Percentiles rank a stretch among this genome's conserved stretches.
Conservation (phyloP, 1,140 invertebrate species). For the Riptortus pedestris region DNA sequence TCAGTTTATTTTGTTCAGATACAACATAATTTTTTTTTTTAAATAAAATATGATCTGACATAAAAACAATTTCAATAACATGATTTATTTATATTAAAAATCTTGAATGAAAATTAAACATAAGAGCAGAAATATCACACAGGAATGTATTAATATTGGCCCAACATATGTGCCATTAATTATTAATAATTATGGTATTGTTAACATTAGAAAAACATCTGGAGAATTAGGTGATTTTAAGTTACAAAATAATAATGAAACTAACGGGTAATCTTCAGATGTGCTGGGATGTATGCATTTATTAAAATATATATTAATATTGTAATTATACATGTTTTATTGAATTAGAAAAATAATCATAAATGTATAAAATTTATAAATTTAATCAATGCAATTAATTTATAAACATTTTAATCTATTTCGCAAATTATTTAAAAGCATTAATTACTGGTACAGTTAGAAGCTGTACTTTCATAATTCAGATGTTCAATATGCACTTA, state of each 20-base stretch:
- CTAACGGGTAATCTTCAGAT: neutral
- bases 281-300: neutral
- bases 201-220: neutral
- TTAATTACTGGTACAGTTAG: neutral
- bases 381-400: constrained; percentile 8
- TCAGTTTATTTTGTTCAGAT: constrained; percentile 9
- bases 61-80: constrained; percentile 16
- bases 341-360: constrained; percentile 10
- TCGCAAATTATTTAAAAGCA: constrained; percentile 6
- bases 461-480: neutral
- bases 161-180: neutral
- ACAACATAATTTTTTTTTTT: constrained; percentile 17
- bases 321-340: neutral
- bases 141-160: neutral
- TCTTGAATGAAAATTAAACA: constrained; percentile 12
- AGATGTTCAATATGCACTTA: neutral
- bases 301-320: neutral
- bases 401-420: neutral
- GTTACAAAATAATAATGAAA: neutral
- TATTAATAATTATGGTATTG: neutral
- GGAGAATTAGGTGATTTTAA: neutral
- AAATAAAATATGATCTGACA: constrained; percentile 16
- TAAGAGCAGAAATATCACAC: constrained; percentile 12
- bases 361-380: constrained; percentile 4
- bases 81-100: constrained; percentile 6